A percentile compares a stretch with the other conserved stretches of the same genome.
Evolutionary conservation across 2,888 invertebrate genomes (phyloP).

Genomic region (Dasysyrphus tricinctus): DNA sequence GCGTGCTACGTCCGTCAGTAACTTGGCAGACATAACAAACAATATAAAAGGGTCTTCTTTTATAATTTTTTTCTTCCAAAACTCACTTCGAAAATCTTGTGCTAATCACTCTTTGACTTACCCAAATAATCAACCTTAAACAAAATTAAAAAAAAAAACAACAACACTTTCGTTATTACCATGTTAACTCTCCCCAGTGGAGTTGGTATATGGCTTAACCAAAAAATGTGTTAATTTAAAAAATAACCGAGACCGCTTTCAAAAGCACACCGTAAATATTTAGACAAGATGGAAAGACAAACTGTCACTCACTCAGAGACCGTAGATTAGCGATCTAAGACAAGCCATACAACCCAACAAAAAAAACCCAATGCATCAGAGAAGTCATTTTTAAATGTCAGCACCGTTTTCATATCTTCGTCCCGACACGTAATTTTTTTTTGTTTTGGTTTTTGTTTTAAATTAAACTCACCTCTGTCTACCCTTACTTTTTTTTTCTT

Average conservation of each 20-base stretch:
- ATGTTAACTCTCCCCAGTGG: neutral
- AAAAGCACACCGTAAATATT: constrained; percentile 24
- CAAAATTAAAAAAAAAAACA: neutral
- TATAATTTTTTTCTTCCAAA: constrained; percentile 21
- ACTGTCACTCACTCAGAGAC: constrained; percentile 62
- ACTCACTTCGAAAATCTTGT: constrained; percentile 27
- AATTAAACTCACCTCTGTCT: constrained; percentile 30
- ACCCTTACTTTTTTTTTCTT: constrained; percentile 18
- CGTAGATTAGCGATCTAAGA: constrained; percentile 64
- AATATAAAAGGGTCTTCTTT: neutral
- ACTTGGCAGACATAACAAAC: constrained; percentile 19
- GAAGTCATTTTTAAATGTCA: constrained; percentile 71
- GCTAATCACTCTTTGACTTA: constrained; percentile 45
- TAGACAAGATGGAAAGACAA: constrained; percentile 32
- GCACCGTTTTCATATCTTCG: constrained; percentile 43
- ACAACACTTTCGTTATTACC: neutral
- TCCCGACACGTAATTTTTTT: neutral
- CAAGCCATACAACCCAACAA: constrained; percentile 7
- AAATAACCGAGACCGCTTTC: constrained; percentile 49
- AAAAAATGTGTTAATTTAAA: constrained; percentile 56
- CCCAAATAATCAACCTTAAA: constrained; percentile 15
- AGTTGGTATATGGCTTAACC: neutral
- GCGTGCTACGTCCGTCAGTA: constrained; percentile 27
- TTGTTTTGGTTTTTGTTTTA: constrained; percentile 21
- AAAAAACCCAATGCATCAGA: constrained; percentile 42